Evolutionary conservation across 1,140 invertebrate genomes (phyloP).

Genomic region (Drosophila ambigua): DNA sequence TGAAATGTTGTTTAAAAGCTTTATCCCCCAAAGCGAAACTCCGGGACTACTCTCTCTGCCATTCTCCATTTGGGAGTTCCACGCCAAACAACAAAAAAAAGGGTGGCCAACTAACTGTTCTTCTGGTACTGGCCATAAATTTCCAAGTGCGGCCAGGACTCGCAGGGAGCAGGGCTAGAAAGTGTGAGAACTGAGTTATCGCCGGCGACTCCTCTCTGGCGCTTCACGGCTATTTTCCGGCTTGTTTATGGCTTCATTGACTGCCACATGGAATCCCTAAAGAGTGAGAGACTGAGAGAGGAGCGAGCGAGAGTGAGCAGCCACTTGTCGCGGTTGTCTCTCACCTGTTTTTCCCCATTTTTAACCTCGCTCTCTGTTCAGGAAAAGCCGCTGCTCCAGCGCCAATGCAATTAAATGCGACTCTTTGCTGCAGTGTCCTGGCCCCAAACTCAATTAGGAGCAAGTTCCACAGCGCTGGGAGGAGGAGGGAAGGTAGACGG

Average conservation of each 20-base stretch:
- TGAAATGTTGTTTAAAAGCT: slow-evolving; percentile 58
- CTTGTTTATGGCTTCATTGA: slow-evolving; percentile 44
- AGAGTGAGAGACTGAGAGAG: neutral
- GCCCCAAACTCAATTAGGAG: slow-evolving; percentile 73
- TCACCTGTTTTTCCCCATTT: slow-evolving; percentile 15
- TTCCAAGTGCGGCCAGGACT: neutral
- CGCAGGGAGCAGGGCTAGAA: neutral
- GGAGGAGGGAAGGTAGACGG: neutral
- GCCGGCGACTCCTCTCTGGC: neutral
- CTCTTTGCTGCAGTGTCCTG: slow-evolving; percentile 40
- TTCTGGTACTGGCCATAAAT: slow-evolving; percentile 63
- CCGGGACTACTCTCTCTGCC: slow-evolving; percentile 7
- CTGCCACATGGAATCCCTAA: neutral
- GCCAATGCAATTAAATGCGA: slow-evolving; percentile 75
- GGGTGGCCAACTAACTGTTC: slow-evolving; percentile 52
- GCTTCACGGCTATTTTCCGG: slow-evolving; percentile 13
- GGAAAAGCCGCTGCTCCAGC: slow-evolving; percentile 41
- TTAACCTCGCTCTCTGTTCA: slow-evolving; percentile 47
- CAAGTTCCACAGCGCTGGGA: slow-evolving; percentile 42
- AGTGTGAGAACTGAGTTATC: slow-evolving; percentile 11
- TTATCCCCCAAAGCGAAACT: slow-evolving; percentile 35
- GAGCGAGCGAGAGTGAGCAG: slow-evolving; percentile 6
- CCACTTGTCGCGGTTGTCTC: slow-evolving; percentile 34
- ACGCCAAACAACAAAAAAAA: slow-evolving; percentile 34
- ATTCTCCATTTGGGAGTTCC: slow-evolving; percentile 6